phyloP scores from a whole-genome alignment of 2,113 vertebrate species.

The Rhinogobius similis region DNA sequence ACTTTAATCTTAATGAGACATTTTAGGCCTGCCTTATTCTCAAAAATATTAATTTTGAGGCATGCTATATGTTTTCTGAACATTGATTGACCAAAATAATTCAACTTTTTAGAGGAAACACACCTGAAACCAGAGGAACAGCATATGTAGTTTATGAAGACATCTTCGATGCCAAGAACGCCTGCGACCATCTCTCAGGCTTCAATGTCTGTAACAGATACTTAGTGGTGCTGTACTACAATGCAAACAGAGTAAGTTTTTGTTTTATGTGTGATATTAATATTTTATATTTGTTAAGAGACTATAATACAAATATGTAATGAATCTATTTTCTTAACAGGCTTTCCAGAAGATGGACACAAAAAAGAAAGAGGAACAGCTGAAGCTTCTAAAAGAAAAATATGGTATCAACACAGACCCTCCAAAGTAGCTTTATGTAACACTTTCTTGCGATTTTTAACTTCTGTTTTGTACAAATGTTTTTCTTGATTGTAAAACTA shows the following conservation, averaged over 20 bases:
- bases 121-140: constrained; percentile 94
- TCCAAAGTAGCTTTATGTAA: constrained; percentile 81
- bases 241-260: constrained; percentile 91
- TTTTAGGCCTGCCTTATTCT: background rate
- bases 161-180: constrained; percentile 98
- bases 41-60: too few species aligned
- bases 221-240: constrained; percentile 97
- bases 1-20: too few species aligned
- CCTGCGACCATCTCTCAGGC: constrained; percentile 97
- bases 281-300: background rate
- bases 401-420: constrained; percentile 99
- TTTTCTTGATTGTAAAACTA: background rate
- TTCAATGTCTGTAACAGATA: constrained; percentile 99
- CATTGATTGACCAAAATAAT: background rate
- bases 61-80: background rate
- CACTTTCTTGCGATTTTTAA: background rate
- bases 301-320: background rate
- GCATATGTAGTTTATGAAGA: constrained; percentile 99
- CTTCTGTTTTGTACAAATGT: background rate
- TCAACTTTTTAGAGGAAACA: constrained; percentile 86
- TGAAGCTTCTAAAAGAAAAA: constrained; percentile 98
- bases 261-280: background rate
- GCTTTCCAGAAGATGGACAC: constrained; percentile 99
- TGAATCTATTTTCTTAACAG: constrained; percentile 60
- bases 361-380: constrained; percentile 98